Conservation (phyloP, 1,140 invertebrate genomes). For the Bombus affinis region DNA sequence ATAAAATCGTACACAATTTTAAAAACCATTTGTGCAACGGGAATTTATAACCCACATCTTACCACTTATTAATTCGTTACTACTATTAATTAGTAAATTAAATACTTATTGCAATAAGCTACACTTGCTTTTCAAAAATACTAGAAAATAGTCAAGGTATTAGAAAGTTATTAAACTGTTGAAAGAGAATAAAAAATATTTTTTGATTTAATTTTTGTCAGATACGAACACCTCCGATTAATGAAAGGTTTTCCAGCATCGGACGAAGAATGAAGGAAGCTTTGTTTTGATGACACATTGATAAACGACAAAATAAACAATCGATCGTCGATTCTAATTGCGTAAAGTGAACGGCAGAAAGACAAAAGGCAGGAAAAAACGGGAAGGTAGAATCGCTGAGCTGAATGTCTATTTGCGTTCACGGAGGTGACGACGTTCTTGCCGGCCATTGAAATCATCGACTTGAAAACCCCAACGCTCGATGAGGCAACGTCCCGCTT, state of each 20-base stretch:
- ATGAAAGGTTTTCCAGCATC: background rate
- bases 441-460: slow-evolving; percentile 41
- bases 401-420: slow-evolving; percentile 9
- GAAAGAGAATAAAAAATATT: background rate
- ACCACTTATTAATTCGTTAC: too few relatives aligned
- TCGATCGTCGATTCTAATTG: slow-evolving; percentile 17
- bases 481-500: slow-evolving; percentile 50
- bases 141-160: too few relatives aligned
- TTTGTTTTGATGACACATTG: background rate
- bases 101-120: background rate
- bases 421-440: slow-evolving; percentile 25
- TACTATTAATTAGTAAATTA: too few relatives aligned
- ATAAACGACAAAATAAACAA: background rate
- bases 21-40: too few relatives aligned
- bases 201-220: background rate
- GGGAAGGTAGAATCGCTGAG: background rate
- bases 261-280: background rate
- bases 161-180: background rate
- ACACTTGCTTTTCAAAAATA: too few relatives aligned
- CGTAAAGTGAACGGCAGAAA: background rate
- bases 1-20: too few relatives aligned
- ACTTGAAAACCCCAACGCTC: slow-evolving; percentile 19
- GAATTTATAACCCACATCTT: too few relatives aligned
- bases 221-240: background rate
- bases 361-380: background rate